These are phyloP conservation scores for Hirtodrosophila cameraria DNA, from an alignment of 2,888 invertebrate species.

Conservation along the genomic window DNA sequence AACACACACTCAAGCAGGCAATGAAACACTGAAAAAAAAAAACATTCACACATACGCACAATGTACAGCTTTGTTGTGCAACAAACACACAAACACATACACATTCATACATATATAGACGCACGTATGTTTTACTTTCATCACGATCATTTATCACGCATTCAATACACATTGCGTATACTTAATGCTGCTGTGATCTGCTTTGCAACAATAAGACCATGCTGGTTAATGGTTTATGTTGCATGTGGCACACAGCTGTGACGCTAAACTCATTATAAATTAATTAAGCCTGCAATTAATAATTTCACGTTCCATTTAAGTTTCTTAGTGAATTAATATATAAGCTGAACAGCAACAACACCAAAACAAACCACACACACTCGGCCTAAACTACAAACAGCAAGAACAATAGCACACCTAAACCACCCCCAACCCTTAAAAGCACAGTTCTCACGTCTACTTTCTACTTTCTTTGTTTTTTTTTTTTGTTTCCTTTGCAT, in stretches of 20 bases:
- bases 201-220: slow-evolving; percentile 4
- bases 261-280: slow-evolving; percentile 67
- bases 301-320: slow-evolving; percentile 74
- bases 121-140: slow-evolving; percentile 27
- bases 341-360: slow-evolving; percentile 43
- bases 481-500: slow-evolving; percentile 40
- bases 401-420: slow-evolving; percentile 33
- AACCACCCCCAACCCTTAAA: background rate
- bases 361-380: slow-evolving; percentile 28
- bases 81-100: slow-evolving; percentile 6
- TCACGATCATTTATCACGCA: slow-evolving; percentile 53
- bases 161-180: slow-evolving; percentile 50
- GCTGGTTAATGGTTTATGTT: slow-evolving; percentile 20
- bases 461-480: slow-evolving; percentile 2
- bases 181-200: slow-evolving; percentile 44
- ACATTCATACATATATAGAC: slow-evolving; percentile 14
- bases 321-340: slow-evolving; percentile 62
- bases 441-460: slow-evolving; percentile 19
- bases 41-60: slow-evolving; percentile 25
- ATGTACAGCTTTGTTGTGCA: slow-evolving; percentile 23
- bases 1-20: slow-evolving; percentile 30
- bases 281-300: slow-evolving; percentile 72
- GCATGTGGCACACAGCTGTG: slow-evolving; percentile 51
- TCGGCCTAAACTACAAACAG: slow-evolving; percentile 15
- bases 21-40: slow-evolving; percentile 11